phyloP scores from a whole-genome alignment of 2,113 vertebrate genomes.

The Etheostoma spectabile region DNA sequence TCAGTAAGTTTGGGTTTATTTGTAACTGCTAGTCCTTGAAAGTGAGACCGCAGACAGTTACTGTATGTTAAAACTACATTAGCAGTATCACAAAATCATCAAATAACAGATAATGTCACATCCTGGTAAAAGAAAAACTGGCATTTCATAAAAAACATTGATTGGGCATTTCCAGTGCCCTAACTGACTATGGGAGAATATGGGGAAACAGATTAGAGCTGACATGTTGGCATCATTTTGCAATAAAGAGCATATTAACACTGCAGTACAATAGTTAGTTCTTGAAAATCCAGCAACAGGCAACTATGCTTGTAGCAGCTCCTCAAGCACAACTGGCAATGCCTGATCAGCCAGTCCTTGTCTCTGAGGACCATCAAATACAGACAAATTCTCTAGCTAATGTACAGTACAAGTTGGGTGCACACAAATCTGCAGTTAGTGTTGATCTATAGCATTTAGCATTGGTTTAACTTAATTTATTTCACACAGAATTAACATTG shows the following conservation, averaged over 20 bases:
- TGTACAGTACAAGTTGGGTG: not conserved
- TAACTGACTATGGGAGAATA: not conserved
- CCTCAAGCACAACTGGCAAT: constrained; percentile 14
- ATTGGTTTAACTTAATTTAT: not conserved
- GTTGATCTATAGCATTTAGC: not conserved
- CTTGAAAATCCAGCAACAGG: constrained; percentile 22
- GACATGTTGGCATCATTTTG: not conserved
- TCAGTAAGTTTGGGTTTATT: constrained; percentile 6
- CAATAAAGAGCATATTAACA: not conserved
- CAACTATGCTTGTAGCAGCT: constrained; percentile 18
- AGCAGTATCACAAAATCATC: not conserved
- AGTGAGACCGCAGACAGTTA: constrained; percentile 3
- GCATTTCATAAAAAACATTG: not conserved
- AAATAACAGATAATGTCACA: not conserved
- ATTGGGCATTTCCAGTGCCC: not conserved
- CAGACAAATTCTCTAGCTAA: constrained; percentile 4
- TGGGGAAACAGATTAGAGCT: not conserved
- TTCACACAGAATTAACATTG: not conserved
- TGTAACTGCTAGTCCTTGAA: constrained; percentile 8
- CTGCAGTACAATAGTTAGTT: not conserved
- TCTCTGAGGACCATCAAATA: constrained; percentile 9
- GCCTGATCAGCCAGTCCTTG: not conserved
- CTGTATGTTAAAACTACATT: not conserved
- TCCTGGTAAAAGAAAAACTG: not conserved
- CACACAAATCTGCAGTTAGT: not conserved